Percentiles rank a stretch among this genome's conserved stretches.
phyloP scores from a whole-genome alignment of 1,140 invertebrate species.

The Microplitis mediator region DNA sequence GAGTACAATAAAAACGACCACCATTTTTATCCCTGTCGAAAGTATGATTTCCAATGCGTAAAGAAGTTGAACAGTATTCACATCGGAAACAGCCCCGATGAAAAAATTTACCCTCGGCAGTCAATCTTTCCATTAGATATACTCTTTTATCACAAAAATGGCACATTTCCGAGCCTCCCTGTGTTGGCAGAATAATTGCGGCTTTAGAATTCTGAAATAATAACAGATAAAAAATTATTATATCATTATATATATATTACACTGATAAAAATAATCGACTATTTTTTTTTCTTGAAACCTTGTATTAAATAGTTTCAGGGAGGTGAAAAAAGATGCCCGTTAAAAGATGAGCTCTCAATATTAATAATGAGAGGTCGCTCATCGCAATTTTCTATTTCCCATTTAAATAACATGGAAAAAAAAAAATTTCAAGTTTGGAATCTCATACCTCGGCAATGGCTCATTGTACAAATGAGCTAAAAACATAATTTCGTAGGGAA shows the following conservation, averaged over 20 bases:
- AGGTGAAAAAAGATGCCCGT: constrained; percentile 7
- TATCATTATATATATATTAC: background rate
- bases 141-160: constrained; percentile 88
- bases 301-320: background rate
- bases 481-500: too few species aligned
- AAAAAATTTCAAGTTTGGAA: too few species aligned
- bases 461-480: too few species aligned
- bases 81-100: constrained; percentile 84
- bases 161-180: constrained; percentile 78
- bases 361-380: too few species aligned
- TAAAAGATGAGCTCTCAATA: background rate
- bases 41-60: constrained; percentile 74
- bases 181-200: constrained; percentile 66
- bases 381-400: too few species aligned
- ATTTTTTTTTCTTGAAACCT: too few species aligned
- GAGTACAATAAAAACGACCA: constrained; percentile 79
- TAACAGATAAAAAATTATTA: constrained; percentile 22
- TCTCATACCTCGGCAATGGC: too few species aligned
- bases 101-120: constrained; percentile 85
- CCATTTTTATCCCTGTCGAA: constrained; percentile 78
- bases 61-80: constrained; percentile 74
- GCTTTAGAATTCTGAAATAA: constrained; percentile 66
- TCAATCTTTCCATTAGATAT: constrained; percentile 86
- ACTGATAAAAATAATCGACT: too few species aligned
- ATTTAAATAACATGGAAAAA: too few species aligned